Evolutionary conservation across 30 jellyfish, hydroid and myxozoan species (phyloP), one percentile per base, ranked within the genome.

Genomic region (Catostylus mosaicus): DNA sequence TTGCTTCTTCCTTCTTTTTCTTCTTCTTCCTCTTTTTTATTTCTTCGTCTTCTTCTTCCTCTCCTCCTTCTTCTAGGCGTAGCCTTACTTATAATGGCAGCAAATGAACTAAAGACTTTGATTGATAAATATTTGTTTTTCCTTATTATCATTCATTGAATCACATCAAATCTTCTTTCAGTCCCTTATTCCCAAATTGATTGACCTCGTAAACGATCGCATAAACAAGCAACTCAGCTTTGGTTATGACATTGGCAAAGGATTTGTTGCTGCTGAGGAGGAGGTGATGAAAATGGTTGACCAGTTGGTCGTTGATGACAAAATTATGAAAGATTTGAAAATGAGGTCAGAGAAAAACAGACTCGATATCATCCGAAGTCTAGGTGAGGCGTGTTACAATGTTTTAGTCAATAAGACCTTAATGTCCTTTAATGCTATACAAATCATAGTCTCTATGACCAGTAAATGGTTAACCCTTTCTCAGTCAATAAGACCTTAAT

Each of bases 231-330:
- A 91, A 38, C 73, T 91, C 65, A 91, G 98, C 59, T 91, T 91
- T 67, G 98, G 98, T 0, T 91, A 91, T 61, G 98, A 91, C 77
- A 83, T 91, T 31, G 98, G 98, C 40, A 91, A 91, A 80, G 98
- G 98, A 5, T 91, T 91, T 66, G 98, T 91, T 1, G 84, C 78
- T 19, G 96, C 98, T 32, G 98, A 91, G 82, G 98, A 91, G 73
- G 98, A 91, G 48, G 96, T 91, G 0, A 70, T 89, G 80, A 84
- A 78, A 80, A 77, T 91, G 86, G 77, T 85, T 8, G 96, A 91
- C 59, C 98, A 91, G 57, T 73, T 91, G 45, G 91, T 91, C 37
- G 34, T 77, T 20, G 98, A 91, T 54, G 73, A 61, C 22, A 91
- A 79, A 47, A 91, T 84, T 30, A 88, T 94, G 82, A 36, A 48